Percentiles rank a stretch among this genome's conserved stretches.
Conservation (phyloP, 2,888 invertebrate species). For the Branchipolynoe longqiensis region DNA sequence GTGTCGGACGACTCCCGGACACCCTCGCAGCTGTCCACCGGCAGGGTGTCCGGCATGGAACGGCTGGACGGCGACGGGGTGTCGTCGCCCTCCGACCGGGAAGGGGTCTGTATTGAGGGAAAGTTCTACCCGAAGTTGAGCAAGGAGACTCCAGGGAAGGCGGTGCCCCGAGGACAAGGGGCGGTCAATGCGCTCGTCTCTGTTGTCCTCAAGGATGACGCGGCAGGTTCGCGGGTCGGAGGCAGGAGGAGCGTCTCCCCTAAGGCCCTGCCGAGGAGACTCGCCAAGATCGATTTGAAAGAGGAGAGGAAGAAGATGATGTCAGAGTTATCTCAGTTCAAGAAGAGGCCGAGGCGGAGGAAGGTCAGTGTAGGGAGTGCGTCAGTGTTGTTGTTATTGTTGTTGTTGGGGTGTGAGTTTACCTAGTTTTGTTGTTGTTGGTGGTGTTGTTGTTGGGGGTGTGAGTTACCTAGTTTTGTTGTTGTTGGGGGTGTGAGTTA, state of each 20-base stretch:
- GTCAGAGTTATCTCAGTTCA: constrained; percentile 32
- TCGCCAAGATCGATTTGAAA: constrained; percentile 40
- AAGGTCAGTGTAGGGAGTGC: constrained; percentile 22
- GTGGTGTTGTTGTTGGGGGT: no score
- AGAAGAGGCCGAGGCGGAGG: constrained; percentile 23
- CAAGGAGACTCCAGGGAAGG: not conserved
- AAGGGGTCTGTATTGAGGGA: constrained; percentile 38
- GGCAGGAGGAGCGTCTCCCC: constrained; percentile 1
- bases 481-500: no score
- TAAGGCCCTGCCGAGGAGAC: not conserved
- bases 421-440: no score
- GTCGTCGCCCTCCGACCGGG: not conserved
- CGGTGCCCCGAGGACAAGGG: not conserved
- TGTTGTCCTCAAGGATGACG: constrained; percentile 3
- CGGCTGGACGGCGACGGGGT: not conserved
- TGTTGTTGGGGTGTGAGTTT: no score
- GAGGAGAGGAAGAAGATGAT: constrained; percentile 34
- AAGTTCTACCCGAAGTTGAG: constrained; percentile 29
- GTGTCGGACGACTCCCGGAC: constrained; percentile 39
- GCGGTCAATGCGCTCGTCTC: constrained; percentile 13
- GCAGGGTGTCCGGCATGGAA: not conserved
- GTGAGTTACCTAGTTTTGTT: no score
- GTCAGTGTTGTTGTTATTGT: no score
- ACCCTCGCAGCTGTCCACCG: constrained; percentile 16
- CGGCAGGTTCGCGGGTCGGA: not conserved